Percentiles rank a stretch among this genome's conserved stretches.
Evolutionary conservation across 92 coral and sea anemone genomes (phyloP).

Genomic region (Epizoanthus scotinus): DNA sequence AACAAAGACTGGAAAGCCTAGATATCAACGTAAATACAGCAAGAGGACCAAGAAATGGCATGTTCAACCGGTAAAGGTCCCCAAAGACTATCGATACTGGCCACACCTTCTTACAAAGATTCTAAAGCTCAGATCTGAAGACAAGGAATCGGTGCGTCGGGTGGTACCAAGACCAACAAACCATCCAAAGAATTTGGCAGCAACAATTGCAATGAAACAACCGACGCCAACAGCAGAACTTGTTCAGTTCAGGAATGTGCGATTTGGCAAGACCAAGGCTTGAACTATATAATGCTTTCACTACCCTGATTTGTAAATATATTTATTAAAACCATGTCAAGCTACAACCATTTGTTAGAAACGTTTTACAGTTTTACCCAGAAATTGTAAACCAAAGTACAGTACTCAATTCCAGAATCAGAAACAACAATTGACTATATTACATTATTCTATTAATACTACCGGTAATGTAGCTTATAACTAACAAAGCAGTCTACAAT

Average conservation of each 20-base stretch:
- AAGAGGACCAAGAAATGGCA: slow-evolving; percentile 30
- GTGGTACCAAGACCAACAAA: background rate
- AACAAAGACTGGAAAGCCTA: slow-evolving; percentile 4
- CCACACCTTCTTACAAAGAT: slow-evolving; percentile 7
- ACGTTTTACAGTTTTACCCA: too few relatives aligned
- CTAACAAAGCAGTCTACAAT: too few relatives aligned
- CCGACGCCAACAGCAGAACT: slow-evolving; percentile 26
- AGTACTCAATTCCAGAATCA: too few relatives aligned
- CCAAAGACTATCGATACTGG: slow-evolving; percentile 25
- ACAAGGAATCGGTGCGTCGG: slow-evolving; percentile 4
- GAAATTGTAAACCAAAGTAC: too few relatives aligned
- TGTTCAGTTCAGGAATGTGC: background rate
- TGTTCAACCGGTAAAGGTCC: slow-evolving; percentile 25
- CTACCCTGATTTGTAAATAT: too few relatives aligned
- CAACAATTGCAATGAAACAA: slow-evolving; percentile 39
- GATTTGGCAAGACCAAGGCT: background rate
- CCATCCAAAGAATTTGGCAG: slow-evolving; percentile 35
- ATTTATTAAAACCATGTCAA: too few relatives aligned
- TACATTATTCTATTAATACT: too few relatives aligned
- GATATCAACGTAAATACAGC: slow-evolving; percentile 25
- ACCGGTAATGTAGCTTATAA: too few relatives aligned
- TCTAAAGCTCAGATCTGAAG: slow-evolving; percentile 11
- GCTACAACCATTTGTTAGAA: too few relatives aligned
- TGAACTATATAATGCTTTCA: background rate
- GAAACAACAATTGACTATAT: too few relatives aligned